Evolutionary conservation across 2,888 invertebrate genomes (phyloP).

Genomic region (Caenorhabditis wallacei): DNA sequence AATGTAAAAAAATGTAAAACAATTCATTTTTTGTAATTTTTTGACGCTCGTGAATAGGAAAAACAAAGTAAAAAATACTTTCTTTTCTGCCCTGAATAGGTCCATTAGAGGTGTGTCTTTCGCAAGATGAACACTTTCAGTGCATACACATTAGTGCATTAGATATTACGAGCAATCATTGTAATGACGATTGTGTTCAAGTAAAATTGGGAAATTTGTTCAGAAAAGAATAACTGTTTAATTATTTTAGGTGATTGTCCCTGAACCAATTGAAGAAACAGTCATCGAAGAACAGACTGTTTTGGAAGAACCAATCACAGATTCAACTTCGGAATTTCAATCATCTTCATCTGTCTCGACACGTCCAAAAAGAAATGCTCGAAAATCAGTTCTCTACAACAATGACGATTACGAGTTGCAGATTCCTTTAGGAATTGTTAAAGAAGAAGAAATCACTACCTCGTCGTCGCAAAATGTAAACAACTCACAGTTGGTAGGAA

Average conservation of each 20-base stretch:
- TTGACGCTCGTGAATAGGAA: too few relatives aligned
- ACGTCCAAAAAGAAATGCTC: slow-evolving; percentile 65
- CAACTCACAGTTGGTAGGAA: background rate
- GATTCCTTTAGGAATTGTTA: slow-evolving; percentile 48
- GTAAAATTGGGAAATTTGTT: too few relatives aligned
- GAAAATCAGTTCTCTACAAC: slow-evolving; percentile 68
- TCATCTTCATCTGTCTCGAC: slow-evolving; percentile 7
- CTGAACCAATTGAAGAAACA: background rate
- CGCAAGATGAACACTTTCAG: background rate
- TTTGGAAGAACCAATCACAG: background rate
- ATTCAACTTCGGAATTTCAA: background rate
- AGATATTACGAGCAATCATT: slow-evolving; percentile 26
- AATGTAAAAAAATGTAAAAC: too few relatives aligned
- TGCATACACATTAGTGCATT: slow-evolving; percentile 28
- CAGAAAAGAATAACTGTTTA: too few relatives aligned
- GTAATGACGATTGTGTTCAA: background rate
- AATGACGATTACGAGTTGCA: slow-evolving; percentile 66
- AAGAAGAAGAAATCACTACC: slow-evolving; percentile 33
- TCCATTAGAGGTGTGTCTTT: too few relatives aligned
- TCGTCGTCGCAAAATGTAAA: background rate
- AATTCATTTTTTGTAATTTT: too few relatives aligned
- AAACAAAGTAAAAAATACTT: too few relatives aligned
- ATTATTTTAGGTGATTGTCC: background rate
- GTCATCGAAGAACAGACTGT: background rate
- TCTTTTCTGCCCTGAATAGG: too few relatives aligned